A percentile compares a stretch with the other conserved stretches of the same genome.
phyloP scores from a whole-genome alignment of 2,113 vertebrate genomes.

The Vicugna pacos region DNA sequence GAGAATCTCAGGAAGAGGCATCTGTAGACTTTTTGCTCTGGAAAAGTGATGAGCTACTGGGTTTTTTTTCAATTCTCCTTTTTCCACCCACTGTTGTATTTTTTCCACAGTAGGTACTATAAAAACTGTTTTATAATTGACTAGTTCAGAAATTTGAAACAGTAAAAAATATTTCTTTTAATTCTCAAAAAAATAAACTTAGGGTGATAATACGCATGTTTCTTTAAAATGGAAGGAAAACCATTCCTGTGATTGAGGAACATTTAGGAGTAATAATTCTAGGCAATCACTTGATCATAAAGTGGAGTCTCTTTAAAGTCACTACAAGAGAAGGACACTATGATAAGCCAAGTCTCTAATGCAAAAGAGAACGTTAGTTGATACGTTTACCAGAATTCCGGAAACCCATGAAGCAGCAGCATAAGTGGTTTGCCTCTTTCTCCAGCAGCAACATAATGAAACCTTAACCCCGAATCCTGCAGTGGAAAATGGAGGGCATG shows the following conservation, averaged over 20 bases:
- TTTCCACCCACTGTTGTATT: background rate
- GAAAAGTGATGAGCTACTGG: background rate
- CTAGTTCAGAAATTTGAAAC: conserved; percentile 43
- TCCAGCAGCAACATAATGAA: conserved; percentile 98
- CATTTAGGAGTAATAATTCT: background rate
- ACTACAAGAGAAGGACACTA: background rate
- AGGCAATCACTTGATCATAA: background rate
- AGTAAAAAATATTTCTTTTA: conserved; percentile 24
- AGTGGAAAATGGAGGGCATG: conserved; percentile 66
- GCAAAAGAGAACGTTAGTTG: background rate
- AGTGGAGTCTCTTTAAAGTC: background rate
- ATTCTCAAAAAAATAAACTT: background rate
- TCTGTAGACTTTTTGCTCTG: background rate
- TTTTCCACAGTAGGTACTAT: background rate
- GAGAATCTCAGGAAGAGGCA: background rate
- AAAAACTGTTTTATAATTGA: background rate
- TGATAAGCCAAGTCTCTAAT: background rate
- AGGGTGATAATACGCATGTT: background rate
- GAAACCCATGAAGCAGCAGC: conserved; percentile 97
- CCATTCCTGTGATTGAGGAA: background rate
- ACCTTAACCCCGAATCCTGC: conserved; percentile 97
- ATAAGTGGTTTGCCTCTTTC: conserved; percentile 98
- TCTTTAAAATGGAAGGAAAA: conserved; percentile 20
- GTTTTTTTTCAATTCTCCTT: background rate
- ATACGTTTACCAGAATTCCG: conserved; percentile 96